A percentile compares a stretch with the other conserved stretches of the same genome.
phyloP scores from a whole-genome alignment of 2,113 vertebrate species.

The Nesospiza acunhae region DNA sequence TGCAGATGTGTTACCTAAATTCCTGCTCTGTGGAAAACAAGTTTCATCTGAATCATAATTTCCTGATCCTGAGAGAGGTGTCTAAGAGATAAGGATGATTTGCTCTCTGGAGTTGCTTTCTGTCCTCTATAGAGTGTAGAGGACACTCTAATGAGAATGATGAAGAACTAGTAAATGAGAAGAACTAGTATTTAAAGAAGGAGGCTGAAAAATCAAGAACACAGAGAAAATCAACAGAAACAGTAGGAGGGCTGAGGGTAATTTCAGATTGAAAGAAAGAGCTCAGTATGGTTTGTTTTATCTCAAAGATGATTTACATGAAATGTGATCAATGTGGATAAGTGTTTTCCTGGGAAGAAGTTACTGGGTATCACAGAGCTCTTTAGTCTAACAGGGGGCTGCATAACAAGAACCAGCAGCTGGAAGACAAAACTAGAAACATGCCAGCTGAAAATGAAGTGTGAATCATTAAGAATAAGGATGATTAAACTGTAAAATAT shows the following conservation, averaged over 20 bases:
- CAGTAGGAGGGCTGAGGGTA: background rate
- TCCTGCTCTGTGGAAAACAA: background rate
- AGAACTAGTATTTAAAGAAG: background rate
- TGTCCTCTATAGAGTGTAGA: background rate
- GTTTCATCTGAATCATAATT: background rate
- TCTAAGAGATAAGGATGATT: background rate
- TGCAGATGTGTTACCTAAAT: background rate
- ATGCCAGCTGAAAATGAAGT: background rate
- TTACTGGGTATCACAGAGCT: background rate
- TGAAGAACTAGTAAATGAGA: too few relatives aligned
- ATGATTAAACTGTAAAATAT: background rate
- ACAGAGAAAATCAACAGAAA: background rate
- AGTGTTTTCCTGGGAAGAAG: background rate
- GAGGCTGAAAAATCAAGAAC: background rate
- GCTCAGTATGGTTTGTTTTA: background rate
- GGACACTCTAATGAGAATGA: too few relatives aligned
- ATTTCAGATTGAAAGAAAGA: background rate
- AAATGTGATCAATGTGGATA: background rate
- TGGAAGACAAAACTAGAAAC: background rate
- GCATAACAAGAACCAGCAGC: background rate
- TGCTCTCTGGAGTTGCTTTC: background rate
- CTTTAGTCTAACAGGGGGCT: background rate
- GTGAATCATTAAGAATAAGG: background rate
- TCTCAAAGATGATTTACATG: background rate
- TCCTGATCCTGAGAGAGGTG: background rate